These are phyloP conservation scores for Macrostomum cliftonense DNA, from an alignment of 2,888 invertebrate species.

Conservation along the genomic window DNA sequence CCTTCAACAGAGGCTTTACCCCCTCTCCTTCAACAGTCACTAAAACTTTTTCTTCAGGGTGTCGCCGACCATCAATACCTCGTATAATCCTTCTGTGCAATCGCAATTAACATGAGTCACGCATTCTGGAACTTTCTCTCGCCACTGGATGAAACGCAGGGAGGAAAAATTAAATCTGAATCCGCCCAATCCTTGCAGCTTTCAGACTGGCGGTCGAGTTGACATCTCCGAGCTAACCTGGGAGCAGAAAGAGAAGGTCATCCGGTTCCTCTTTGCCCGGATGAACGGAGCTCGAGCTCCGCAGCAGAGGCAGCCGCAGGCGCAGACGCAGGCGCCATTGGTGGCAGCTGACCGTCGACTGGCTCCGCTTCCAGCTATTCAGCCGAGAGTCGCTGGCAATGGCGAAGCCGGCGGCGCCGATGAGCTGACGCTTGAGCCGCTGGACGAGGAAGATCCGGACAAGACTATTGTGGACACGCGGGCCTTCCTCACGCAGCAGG, in stretches of 20 bases:
- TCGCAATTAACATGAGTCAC: too few species aligned
- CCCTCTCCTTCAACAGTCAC: too few species aligned
- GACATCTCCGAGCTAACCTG: slow-evolving; percentile 32
- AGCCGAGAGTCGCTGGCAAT: background rate
- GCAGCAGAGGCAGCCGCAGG: background rate
- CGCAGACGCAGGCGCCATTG: background rate
- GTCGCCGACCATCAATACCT: too few species aligned
- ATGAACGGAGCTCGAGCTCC: slow-evolving; percentile 23
- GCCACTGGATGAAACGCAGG: too few species aligned
- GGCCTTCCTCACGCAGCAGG: background rate
- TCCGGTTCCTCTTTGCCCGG: slow-evolving; percentile 33
- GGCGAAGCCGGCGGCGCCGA: too few species aligned
- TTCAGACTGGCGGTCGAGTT: background rate
- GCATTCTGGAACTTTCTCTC: too few species aligned
- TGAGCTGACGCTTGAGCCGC: background rate
- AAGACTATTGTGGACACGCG: background rate
- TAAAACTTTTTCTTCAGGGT: too few species aligned
- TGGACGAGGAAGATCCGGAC: background rate
- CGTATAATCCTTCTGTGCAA: too few species aligned
- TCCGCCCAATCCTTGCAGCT: background rate
- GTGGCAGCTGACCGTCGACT: background rate
- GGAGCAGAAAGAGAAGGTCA: slow-evolving; percentile 36
- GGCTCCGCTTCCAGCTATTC: background rate
- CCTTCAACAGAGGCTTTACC: too few species aligned
- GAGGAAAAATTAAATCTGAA: too few species aligned